phyloP scores from a whole-genome alignment of 2,113 vertebrate genomes.

The Anguilla japonica region DNA sequence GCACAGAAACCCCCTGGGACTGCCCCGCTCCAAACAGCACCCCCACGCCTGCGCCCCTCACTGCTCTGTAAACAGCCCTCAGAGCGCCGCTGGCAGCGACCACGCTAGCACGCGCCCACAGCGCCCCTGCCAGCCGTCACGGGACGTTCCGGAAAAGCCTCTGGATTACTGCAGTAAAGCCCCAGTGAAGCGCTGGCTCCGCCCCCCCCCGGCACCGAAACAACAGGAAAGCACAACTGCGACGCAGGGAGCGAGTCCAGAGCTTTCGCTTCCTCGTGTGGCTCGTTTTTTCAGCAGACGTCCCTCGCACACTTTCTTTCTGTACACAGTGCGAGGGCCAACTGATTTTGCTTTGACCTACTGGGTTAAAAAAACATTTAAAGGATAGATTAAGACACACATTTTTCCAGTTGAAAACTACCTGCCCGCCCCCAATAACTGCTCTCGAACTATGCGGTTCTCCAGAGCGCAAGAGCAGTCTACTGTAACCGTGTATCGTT shows the following conservation, averaged over 20 bases:
- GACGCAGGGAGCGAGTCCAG: not conserved
- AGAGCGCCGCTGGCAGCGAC: no score
- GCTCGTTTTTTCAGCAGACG: no score
- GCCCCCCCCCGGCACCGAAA: not conserved
- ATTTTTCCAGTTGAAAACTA: not conserved
- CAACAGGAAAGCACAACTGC: not conserved
- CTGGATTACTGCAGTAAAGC: slow-evolving; percentile 4
- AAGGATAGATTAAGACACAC: not conserved
- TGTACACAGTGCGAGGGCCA: not conserved
- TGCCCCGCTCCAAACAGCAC: not conserved
- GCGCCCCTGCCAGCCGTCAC: not conserved
- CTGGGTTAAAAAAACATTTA: not conserved
- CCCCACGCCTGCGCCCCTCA: not conserved
- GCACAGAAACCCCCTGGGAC: not conserved
- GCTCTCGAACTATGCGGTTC: not conserved
- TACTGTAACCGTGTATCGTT: not conserved
- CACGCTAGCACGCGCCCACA: not conserved
- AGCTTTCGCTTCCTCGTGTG: not conserved
- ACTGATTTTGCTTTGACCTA: not conserved
- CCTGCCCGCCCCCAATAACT: not conserved
- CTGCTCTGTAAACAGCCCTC: not conserved
- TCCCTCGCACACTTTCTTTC: no score
- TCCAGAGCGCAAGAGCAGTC: not conserved
- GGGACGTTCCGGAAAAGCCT: slow-evolving; percentile 15
- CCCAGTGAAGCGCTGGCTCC: not conserved